Evolutionary conservation across 2,113 vertebrate genomes (phyloP).

Genomic region (Pungitius pungitius): DNA sequence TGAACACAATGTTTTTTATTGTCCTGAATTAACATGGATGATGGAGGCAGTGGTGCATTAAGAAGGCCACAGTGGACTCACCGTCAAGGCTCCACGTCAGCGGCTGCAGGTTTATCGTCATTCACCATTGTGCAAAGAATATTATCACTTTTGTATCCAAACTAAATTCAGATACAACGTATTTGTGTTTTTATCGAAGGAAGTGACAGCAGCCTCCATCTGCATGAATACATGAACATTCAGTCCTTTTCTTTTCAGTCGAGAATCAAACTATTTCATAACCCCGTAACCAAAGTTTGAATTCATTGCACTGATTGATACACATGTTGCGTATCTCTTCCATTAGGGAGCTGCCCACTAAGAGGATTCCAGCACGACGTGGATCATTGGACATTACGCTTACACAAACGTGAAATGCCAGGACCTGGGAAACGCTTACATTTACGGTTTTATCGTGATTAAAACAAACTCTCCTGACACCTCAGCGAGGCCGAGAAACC

Average conservation of each 20-base stretch:
- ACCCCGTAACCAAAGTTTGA: background rate
- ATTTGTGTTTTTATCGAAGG: background rate
- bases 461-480: constrained; percentile 36
- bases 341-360: background rate
- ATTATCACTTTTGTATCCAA: background rate
- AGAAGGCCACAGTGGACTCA: fast-evolving
- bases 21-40: background rate
- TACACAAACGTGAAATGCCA: constrained; percentile 34
- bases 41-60: background rate
- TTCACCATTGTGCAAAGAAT: background rate
- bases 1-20: background rate
- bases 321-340: background rate
- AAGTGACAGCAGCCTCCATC: background rate
- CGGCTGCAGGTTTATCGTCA: background rate
- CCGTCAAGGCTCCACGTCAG: background rate
- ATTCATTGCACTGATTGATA: background rate
- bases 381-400: constrained; percentile 29
- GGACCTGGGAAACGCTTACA: constrained; percentile 31
- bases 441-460: constrained; percentile 37
- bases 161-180: background rate
- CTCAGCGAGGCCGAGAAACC: constrained; percentile 19
- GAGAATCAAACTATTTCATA: background rate
- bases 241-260: background rate
- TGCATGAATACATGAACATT: background rate
- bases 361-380: constrained; percentile 2